Conservation (phyloP, 2,888 invertebrate genomes). For the Leucoma salicis region DNA sequence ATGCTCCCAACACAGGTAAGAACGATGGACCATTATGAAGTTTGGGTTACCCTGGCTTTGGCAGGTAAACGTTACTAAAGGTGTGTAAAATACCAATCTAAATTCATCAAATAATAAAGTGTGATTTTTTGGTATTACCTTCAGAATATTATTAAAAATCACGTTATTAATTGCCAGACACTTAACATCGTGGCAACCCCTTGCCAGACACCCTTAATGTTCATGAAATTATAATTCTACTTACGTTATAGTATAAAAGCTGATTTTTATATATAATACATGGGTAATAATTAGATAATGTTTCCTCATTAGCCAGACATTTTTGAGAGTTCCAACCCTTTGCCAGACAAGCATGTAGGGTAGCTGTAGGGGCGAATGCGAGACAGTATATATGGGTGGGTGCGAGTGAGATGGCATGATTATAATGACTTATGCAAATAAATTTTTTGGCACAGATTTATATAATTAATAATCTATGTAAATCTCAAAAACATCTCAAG, state of each 20-base stretch:
- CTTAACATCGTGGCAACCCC: background rate
- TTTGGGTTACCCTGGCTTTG: slow-evolving; percentile 15
- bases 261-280: background rate
- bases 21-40: slow-evolving; percentile 14
- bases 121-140: background rate
- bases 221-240: slow-evolving; percentile 2
- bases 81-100: background rate
- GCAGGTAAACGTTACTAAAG: background rate
- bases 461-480: too few species aligned
- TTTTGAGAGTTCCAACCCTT: too few species aligned
- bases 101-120: too few species aligned
- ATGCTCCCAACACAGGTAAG: slow-evolving; percentile 17
- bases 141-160: background rate
- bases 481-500: too few species aligned
- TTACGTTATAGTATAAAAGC: background rate
- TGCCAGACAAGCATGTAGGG: too few species aligned
- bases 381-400: background rate
- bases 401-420: background rate
- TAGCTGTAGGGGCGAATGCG: background rate
- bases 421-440: too few species aligned
- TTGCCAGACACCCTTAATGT: slow-evolving; percentile 2
- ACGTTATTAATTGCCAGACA: background rate
- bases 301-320: too few species aligned
- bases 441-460: too few species aligned
- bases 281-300: too few species aligned